Conservation (phyloP, 2,888 invertebrate species). For the Trachelus troglodyta region DNA sequence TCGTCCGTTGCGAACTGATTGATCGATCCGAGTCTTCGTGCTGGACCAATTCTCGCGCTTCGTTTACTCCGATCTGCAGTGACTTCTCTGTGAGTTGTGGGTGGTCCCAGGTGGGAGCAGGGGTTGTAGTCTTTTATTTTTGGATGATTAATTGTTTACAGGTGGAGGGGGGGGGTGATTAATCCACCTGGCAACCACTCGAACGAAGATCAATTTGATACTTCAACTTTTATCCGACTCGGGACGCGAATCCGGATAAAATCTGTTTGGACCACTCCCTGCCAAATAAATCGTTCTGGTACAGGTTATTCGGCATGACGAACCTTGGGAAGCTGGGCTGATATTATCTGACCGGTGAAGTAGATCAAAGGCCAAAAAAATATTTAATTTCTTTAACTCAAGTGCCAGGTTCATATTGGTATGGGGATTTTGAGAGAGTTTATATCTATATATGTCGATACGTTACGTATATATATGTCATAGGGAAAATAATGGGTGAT, state of each 20-base stretch:
- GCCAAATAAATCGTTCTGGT: neutral
- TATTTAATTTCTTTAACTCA: too few species aligned
- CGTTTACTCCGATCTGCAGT: neutral
- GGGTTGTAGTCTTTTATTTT: neutral
- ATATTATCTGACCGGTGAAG: neutral
- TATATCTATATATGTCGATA: neutral
- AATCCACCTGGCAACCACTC: neutral
- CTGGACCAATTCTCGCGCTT: conserved; percentile 2
- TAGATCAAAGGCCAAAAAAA: too few species aligned
- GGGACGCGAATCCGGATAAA: neutral
- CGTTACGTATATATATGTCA: neutral
- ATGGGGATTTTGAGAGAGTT: too few species aligned
- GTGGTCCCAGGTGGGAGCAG: neutral
- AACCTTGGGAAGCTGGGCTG: neutral
- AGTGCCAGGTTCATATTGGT: too few species aligned
- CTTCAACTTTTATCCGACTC: neutral
- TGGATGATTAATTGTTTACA: neutral
- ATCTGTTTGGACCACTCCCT: neutral
- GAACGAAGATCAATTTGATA: neutral
- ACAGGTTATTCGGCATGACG: neutral
- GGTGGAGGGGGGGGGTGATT: neutral
- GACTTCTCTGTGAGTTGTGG: neutral
- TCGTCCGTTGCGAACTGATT: neutral
- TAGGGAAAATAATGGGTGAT: neutral
- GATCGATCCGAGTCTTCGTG: neutral